Evolutionary conservation across 2,888 invertebrate genomes (phyloP).

Genomic region (Pachymerium ferrugineum): DNA sequence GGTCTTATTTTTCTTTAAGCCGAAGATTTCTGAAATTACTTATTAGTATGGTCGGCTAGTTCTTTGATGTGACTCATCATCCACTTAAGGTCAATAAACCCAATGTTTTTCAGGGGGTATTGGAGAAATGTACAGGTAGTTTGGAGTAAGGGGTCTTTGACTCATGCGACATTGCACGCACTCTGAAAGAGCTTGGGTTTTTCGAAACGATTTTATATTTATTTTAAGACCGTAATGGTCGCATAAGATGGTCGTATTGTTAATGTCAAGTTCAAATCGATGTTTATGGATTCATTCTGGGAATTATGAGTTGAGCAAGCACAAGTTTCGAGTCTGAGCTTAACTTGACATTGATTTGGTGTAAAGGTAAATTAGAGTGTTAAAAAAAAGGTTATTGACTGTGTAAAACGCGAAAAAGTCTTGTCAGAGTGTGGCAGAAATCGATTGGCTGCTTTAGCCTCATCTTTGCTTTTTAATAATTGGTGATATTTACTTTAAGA

Average conservation of each 20-base stretch:
- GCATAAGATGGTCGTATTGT: neutral
- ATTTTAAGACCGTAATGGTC: too few relatives aligned
- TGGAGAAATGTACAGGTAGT: conserved; percentile 7
- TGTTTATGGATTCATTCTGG: neutral
- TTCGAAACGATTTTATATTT: neutral
- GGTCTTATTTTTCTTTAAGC: too few relatives aligned
- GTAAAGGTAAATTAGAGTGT: neutral
- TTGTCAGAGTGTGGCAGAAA: neutral
- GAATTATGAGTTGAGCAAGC: conserved; percentile 1
- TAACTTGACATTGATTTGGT: neutral
- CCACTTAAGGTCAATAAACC: conserved; percentile 9
- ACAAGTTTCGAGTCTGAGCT: neutral
- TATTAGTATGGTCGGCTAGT: neutral
- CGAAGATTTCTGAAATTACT: too few relatives aligned
- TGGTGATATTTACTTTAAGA: neutral
- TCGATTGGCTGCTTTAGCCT: neutral
- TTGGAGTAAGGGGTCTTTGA: conserved; percentile 10
- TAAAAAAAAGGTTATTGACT: neutral
- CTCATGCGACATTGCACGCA: neutral
- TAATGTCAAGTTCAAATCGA: neutral
- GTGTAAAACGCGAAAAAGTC: neutral
- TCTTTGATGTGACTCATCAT: neutral
- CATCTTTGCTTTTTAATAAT: neutral
- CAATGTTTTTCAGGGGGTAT: neutral
- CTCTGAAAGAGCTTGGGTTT: neutral